Conservation (phyloP, 2,888 invertebrate genomes). For the Pachliopta kotzebuea region DNA sequence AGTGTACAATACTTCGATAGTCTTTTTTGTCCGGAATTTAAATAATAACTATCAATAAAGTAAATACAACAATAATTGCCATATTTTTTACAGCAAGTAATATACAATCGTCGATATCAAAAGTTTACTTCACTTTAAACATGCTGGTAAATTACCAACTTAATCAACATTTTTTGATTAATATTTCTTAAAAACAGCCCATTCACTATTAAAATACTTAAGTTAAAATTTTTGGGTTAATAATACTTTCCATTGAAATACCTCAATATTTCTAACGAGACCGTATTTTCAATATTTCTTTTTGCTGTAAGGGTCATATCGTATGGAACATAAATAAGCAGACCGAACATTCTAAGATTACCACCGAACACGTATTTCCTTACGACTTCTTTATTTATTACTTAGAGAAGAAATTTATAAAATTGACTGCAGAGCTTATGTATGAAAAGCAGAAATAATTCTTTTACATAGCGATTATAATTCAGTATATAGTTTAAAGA, state of each 20-base stretch:
- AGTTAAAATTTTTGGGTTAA: not conserved
- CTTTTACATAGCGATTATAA: too few species aligned
- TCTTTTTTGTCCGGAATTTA: too few species aligned
- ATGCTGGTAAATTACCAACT: not conserved
- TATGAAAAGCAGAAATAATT: too few species aligned
- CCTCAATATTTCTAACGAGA: not conserved
- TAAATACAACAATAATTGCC: too few species aligned
- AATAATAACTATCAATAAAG: too few species aligned
- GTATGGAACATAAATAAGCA: constrained; percentile 15
- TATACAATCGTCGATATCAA: too few species aligned
- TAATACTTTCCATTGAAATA: not conserved
- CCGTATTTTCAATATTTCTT: not conserved
- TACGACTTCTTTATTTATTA: constrained; percentile 8
- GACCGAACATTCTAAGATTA: constrained; percentile 1
- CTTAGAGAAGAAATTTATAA: constrained; percentile 14
- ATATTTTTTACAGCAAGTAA: too few species aligned
- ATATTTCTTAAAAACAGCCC: not conserved
- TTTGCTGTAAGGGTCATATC: not conserved
- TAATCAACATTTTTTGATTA: not conserved
- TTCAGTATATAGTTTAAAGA: too few species aligned
- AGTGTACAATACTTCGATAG: too few species aligned
- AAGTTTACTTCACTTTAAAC: too few species aligned
- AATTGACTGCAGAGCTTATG: not conserved
- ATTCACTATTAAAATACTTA: not conserved
- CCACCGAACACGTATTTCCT: constrained; percentile 6